A percentile compares a stretch with the other conserved stretches of the same genome.
These are phyloP conservation scores for Serranus cabrilla DNA, from an alignment of 2,797 vertebrate species.

Conservation along the genomic window DNA sequence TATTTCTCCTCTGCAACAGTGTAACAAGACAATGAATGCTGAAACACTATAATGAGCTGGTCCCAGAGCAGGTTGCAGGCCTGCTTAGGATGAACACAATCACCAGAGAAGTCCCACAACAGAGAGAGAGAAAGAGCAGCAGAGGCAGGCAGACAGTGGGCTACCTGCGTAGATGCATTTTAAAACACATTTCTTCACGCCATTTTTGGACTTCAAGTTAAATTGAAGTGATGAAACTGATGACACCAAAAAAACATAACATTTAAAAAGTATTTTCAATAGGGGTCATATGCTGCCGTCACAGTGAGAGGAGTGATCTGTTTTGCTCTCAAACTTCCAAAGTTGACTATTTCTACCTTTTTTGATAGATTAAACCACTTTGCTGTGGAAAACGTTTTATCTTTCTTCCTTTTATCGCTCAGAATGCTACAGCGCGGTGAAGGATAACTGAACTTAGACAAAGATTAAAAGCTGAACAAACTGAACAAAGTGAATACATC, in stretches of 20 bases:
- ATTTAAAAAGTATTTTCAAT: background rate
- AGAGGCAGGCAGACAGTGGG: slow-evolving; percentile 9
- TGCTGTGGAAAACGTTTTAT: background rate
- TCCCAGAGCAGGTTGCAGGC: slow-evolving; percentile 50
- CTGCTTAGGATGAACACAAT: slow-evolving; percentile 46
- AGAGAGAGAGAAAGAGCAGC: background rate
- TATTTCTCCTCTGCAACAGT: slow-evolving; percentile 44
- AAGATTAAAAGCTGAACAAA: slow-evolving; percentile 5
- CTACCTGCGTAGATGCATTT: slow-evolving; percentile 2
- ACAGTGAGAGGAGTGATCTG: background rate
- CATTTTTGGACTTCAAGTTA: background rate
- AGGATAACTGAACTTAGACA: background rate
- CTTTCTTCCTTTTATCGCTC: background rate
- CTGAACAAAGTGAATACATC: background rate
- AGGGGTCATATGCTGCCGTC: background rate
- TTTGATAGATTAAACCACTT: background rate
- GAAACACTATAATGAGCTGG: slow-evolving; percentile 61
- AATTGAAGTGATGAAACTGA: background rate
- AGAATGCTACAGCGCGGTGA: background rate
- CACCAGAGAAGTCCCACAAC: slow-evolving; percentile 21
- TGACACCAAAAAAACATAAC: background rate
- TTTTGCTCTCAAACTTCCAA: background rate
- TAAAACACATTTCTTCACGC: background rate
- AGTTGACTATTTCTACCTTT: background rate
- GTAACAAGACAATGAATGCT: slow-evolving; percentile 60